A percentile compares a stretch with the other conserved stretches of the same genome.
These are phyloP conservation scores for Himalopsyche kuldschensis DNA, from an alignment of 2,888 invertebrate genomes.

Conservation along the genomic window DNA sequence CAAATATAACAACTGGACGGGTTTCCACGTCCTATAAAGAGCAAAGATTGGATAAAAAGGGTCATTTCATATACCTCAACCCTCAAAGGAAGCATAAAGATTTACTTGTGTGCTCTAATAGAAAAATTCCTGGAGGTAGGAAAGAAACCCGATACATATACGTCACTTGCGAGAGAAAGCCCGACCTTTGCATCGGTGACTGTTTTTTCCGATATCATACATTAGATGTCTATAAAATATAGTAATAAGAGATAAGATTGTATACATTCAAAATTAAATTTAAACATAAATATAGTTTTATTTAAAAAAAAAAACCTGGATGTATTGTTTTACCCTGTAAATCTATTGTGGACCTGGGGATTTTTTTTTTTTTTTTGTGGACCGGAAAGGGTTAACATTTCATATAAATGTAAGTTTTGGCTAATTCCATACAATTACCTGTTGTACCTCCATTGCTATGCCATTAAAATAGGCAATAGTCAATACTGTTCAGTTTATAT, in stretches of 20 bases:
- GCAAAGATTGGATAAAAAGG: slow-evolving; percentile 7
- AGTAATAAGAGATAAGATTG: background rate
- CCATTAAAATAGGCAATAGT: too few species aligned
- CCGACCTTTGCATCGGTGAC: background rate
- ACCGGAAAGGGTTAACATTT: too few species aligned
- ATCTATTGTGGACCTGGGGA: background rate
- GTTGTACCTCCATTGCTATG: too few species aligned
- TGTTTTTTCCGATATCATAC: slow-evolving; percentile 5
- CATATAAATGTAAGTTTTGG: too few species aligned
- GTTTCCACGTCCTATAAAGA: background rate
- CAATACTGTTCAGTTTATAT: too few species aligned
- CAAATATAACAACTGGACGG: background rate
- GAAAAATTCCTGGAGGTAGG: slow-evolving; percentile 17
- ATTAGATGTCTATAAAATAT: background rate
- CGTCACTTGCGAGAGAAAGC: slow-evolving; percentile 6
- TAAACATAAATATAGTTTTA: background rate
- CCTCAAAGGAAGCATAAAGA: background rate
- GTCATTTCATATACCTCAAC: slow-evolving; percentile 9
- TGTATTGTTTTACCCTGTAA: background rate
- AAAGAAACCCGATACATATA: slow-evolving; percentile 7
- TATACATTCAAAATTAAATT: background rate
- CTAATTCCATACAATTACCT: too few species aligned
- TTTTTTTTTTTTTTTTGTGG: background rate
- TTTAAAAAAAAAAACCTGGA: background rate
- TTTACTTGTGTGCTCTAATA: slow-evolving; percentile 5